Base-by-base conservation (phyloP, 1,140 invertebrate species). In the Drosophila bipectinata region DNA sequence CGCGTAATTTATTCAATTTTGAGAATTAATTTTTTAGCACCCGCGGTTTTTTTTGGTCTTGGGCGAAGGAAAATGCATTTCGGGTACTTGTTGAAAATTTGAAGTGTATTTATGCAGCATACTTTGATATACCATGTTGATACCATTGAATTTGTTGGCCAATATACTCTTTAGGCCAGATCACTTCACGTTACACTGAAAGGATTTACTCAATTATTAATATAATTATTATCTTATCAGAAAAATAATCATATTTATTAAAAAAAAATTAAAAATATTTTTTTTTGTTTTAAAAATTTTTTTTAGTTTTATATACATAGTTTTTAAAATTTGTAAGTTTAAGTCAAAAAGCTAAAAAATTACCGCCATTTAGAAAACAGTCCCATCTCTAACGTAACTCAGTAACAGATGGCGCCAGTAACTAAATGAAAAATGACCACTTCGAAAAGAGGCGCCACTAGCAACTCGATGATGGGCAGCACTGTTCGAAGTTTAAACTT, bases 1-100 rank as follows among this genome's bases (percentile, higher is more conserved):
- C 89, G 88, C 89, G 89, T 90, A 90, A 90, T 90, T 90, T 90
- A 90, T 90, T 90, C 89, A 90, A 90, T 90, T 90, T 89, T 90
- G 72, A 71, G 85, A 89, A 90, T 91, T 88, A 85, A 87, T 77
- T 90, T 90, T 90, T 90, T 90, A 81, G 68, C 49, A 79, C 58
- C 63, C 76, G 69, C 66, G 62, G 15, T 82, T 82, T 73, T 55
- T 26, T 41, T 39, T 18, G 41, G 41, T 14, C 9, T 15, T 34
- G 8, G 34, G 8, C 3, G 15, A 15, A 4, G 8, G 7, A 10
- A 14, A 30, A 21, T 60, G 34, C 18, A 24, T 52, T 41, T 32
- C 39, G 14, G 6, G 7, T 18, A 18, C 41, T 18, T 18, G 41
- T 15, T 44, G 44, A 21, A 47, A 47, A 12, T 47, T 47, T 3